Conservation (phyloP, 2,113 vertebrate species). For the Loxodonta africana region DNA sequence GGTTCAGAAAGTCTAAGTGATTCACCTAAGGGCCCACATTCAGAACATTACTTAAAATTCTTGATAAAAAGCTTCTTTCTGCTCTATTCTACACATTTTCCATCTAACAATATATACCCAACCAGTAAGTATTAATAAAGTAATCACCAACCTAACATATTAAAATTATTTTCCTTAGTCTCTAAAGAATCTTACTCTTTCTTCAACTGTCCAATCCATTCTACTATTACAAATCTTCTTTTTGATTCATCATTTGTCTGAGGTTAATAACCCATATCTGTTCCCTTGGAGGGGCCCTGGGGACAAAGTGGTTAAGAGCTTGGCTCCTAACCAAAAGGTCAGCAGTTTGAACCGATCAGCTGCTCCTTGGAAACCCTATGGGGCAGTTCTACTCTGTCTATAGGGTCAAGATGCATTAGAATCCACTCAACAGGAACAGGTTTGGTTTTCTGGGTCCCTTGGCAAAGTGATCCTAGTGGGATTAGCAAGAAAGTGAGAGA, state of each 20-base stretch:
- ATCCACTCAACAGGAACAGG: too few relatives aligned
- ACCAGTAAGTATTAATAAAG: conserved; percentile 18
- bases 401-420: too few relatives aligned
- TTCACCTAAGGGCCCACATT: background rate
- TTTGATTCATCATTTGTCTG: background rate
- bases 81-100: conserved; percentile 30
- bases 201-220: background rate
- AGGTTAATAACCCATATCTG: background rate
- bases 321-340: too few relatives aligned
- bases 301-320: too few relatives aligned
- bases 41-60: conserved; percentile 45
- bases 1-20: conserved; percentile 16
- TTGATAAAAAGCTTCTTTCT: background rate
- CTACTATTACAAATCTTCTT: background rate
- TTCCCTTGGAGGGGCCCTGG: background rate
- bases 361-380: too few relatives aligned
- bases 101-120: conserved; percentile 19
- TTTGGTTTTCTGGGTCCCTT: background rate
- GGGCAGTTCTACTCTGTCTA: too few relatives aligned
- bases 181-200: background rate
- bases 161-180: background rate
- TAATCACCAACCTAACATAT: background rate
- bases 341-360: too few relatives aligned
- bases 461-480: background rate
- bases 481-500: background rate